Evolutionary conservation across 2,888 invertebrate genomes (phyloP), one percentile per base, ranked within the genome.

Genomic region (Drosophila percnosoma): DNA sequence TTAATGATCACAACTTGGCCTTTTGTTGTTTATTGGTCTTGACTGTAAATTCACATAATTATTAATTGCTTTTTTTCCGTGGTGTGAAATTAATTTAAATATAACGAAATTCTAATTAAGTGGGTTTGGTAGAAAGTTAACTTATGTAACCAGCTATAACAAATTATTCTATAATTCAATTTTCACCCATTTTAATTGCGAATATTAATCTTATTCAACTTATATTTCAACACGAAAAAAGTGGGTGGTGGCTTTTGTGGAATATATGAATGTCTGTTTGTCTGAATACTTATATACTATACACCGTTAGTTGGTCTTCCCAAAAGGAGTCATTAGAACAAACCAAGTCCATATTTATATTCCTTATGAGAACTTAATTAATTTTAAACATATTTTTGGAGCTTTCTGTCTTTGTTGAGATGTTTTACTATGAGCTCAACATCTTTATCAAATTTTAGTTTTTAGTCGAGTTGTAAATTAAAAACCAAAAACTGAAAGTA

Each of bases 11-110:
- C 65, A 69, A 77, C 69, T 75, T 69, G 55, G 73, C 61, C 60
- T 77, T 79, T 82, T 69, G 73, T 73, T 81, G 76, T 78, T 87
- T 89, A 89, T 78, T 58, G 63, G 54, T 31, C 13, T 55, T 55
- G 59, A 42, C 38, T 55, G 57, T 62, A 31, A 68, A 55, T 45
- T 55, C 54, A 62, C 59, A 58, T 55, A 62, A 76, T 68, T 76
- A 71, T 72, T 51, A 59, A 58, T 45, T 59, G 65, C n/a, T 64
- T 53, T 49, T 58, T 59, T 10, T 34, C 15, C n/a, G 18, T 31
- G 29, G 15, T 38, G 70, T 59, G 59, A 69, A 51, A 13, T 33
- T 33, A 42, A 58, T 49, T 18, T 18, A 54, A 27, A 54, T 27
- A 57, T 69, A 68, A 29, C 42, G 55, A 62, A 71, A 71, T 71